Conservation (phyloP, 2,113 vertebrate genomes). For the Rhabdomys dilectus region DNA sequence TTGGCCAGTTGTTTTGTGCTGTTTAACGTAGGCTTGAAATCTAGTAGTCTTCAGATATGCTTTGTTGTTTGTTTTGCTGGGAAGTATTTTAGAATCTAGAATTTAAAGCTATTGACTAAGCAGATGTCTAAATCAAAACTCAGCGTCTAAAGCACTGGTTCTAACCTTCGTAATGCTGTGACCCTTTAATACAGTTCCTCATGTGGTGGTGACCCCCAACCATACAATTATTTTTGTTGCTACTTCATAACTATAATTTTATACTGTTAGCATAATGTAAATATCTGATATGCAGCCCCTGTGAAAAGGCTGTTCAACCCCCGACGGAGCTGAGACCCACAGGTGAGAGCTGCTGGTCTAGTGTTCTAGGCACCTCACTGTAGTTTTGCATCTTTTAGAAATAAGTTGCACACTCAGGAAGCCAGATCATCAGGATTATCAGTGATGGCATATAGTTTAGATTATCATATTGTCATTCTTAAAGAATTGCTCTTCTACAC, state of each 20-base stretch:
- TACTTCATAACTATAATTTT: not conserved
- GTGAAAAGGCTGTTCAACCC: not conserved
- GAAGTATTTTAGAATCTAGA: conserved; percentile 44
- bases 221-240: not conserved
- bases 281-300: not conserved
- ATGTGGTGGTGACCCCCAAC: not conserved
- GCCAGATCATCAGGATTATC: not conserved
- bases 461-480: not conserved
- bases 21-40: not conserved
- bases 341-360: not conserved
- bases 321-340: not conserved
- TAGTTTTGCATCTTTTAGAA: not conserved
- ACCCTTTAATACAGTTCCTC: not conserved
- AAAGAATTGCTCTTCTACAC: not conserved
- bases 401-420: not conserved
- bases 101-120: not conserved
- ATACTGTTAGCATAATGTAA: not conserved
- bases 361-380: not conserved
- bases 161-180: not conserved
- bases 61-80: conserved; percentile 26
- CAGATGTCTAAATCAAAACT: not conserved
- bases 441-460: not conserved
- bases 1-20: not conserved
- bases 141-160: not conserved
- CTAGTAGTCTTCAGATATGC: not conserved